Evolutionary conservation across 2,113 vertebrate genomes (phyloP).

Genomic region (Channa argus): DNA sequence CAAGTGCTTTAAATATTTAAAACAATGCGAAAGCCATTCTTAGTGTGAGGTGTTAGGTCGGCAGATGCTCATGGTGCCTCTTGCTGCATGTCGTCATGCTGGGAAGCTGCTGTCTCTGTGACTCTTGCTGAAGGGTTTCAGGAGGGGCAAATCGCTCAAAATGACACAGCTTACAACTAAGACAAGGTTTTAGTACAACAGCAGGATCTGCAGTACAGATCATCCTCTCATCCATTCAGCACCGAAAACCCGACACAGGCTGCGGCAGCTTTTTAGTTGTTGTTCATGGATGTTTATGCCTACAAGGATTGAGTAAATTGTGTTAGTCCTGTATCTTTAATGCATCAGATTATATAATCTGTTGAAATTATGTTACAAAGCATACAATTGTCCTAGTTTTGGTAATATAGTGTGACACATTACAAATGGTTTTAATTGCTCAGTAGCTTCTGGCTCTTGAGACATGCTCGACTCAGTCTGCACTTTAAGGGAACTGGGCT

Average conservation of each 20-base stretch:
- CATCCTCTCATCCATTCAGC: conserved; percentile 30
- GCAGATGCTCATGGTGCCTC: conserved; percentile 12
- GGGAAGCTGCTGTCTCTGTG: conserved; percentile 28
- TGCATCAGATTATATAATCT: conserved; percentile 74
- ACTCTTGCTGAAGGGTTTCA: conserved; percentile 29
- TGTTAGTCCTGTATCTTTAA: conserved; percentile 57
- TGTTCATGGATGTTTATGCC: conserved; percentile 48
- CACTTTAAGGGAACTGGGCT: conserved; percentile 34
- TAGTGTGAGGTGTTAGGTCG: conserved; percentile 24
- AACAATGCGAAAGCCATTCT: conserved; percentile 7
- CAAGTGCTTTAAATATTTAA: conserved; percentile 10
- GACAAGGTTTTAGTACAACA: conserved; percentile 32
- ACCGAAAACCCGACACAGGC: conserved; percentile 5
- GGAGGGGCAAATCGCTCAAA: conserved; percentile 35
- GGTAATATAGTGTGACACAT: conserved; percentile 73
- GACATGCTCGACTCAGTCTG: conserved; percentile 46
- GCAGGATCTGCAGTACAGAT: conserved; percentile 34
- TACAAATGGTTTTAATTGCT: conserved; percentile 78
- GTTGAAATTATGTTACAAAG: conserved; percentile 72
- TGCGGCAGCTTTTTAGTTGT: conserved; percentile 11
- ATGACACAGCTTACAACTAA: conserved; percentile 44
- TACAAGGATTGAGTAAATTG: conserved; percentile 50
- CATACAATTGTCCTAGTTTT: conserved; percentile 72
- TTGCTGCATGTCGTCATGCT: conserved; percentile 12
- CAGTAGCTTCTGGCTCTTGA: conserved; percentile 69